Percentiles rank a stretch among this genome's conserved stretches.
phyloP scores from a whole-genome alignment of 2,797 vertebrate species.

The Lagorchestes hirsutus region DNA sequence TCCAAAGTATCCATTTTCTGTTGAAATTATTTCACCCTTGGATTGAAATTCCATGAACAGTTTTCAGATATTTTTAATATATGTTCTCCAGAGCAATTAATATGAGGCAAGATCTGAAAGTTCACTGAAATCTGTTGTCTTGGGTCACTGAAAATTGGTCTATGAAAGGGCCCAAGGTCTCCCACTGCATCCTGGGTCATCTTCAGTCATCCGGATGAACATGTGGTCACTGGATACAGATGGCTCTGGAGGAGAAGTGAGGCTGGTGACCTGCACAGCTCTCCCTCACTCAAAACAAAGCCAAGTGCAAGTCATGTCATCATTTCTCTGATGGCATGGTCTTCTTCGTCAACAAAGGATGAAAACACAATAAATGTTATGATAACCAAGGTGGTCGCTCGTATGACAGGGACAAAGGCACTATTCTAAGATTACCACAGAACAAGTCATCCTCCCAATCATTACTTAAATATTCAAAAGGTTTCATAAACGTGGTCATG shows the following conservation, averaged over 20 bases:
- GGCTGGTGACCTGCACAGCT: too few species aligned
- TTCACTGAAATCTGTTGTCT: neutral
- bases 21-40: constrained; percentile 13
- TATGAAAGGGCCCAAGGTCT: neutral
- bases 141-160: constrained; percentile 1
- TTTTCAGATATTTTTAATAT: constrained; percentile 48
- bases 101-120: constrained; percentile 8
- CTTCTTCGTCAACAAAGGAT: too few species aligned
- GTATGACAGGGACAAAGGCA: constrained; percentile 29
- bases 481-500: neutral
- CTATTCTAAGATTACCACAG: neutral
- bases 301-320: too few species aligned
- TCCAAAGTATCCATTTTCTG: constrained; percentile 14
- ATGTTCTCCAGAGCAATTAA: constrained; percentile 35
- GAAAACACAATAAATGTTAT: neutral
- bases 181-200: too few species aligned
- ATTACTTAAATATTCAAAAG: neutral
- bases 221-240: too few species aligned
- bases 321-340: too few species aligned
- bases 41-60: constrained; percentile 40
- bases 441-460: neutral
- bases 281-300: too few species aligned
- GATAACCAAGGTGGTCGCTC: constrained; percentile 48
- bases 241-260: too few species aligned
- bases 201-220: too few species aligned